Evolutionary conservation across 2,113 vertebrate genomes (phyloP).

Genomic region (Eubucco bourcierii): DNA sequence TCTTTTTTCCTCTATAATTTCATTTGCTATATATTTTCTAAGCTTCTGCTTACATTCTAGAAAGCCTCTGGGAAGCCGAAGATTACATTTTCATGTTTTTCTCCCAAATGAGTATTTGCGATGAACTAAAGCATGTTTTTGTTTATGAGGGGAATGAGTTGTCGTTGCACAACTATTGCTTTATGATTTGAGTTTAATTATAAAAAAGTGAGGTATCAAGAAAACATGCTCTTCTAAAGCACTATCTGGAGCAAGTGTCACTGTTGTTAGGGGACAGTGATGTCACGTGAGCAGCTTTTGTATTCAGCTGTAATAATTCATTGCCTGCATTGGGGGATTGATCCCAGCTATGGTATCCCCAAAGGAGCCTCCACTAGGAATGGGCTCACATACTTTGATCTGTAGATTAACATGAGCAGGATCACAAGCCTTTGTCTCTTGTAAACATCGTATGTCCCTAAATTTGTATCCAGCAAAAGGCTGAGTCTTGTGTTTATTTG

Average conservation of each 20-base stretch:
- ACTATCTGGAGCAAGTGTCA: slow-evolving; percentile 72
- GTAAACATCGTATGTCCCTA: slow-evolving; percentile 80
- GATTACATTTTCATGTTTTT: slow-evolving; percentile 52
- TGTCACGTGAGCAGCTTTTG: slow-evolving; percentile 90
- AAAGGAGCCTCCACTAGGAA: slow-evolving; percentile 83
- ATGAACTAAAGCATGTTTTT: slow-evolving; percentile 46
- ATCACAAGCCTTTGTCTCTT: slow-evolving; percentile 87
- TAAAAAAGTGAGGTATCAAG: slow-evolving; percentile 75
- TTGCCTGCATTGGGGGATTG: slow-evolving; percentile 82
- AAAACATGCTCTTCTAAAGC: slow-evolving; percentile 79
- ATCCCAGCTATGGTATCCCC: slow-evolving; percentile 86
- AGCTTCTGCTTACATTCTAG: slow-evolving; percentile 49
- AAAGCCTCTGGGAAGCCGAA: slow-evolving; percentile 47
- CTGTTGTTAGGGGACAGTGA: slow-evolving; percentile 77
- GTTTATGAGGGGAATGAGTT: slow-evolving; percentile 69
- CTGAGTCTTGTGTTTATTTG: slow-evolving; percentile 92
- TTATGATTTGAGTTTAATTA: slow-evolving; percentile 76
- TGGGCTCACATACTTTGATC: slow-evolving; percentile 84
- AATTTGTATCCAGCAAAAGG: slow-evolving; percentile 89
- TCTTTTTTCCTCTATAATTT: slow-evolving; percentile 5
- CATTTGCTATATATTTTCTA: slow-evolving; percentile 58
- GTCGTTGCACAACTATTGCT: slow-evolving; percentile 68
- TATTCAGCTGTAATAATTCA: slow-evolving; percentile 95
- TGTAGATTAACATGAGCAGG: slow-evolving; percentile 88
- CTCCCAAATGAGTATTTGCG: slow-evolving; percentile 44